Conservation (phyloP, 2,888 invertebrate genomes). For the Horisme vitalbata region DNA sequence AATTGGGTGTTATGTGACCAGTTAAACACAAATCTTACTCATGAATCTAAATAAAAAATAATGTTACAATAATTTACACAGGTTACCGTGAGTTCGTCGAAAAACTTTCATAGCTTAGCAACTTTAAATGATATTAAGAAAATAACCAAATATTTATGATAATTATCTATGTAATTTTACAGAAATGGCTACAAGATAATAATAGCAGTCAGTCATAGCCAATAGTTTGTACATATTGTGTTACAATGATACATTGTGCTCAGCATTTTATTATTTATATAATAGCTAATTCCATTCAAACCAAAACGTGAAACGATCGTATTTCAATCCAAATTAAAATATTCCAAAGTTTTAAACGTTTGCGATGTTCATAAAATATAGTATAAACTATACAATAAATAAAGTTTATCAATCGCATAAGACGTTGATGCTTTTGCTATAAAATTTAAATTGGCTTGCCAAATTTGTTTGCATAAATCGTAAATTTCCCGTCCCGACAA, state of each 20-base stretch:
- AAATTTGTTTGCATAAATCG: constrained; percentile 24
- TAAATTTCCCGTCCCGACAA: constrained; percentile 29
- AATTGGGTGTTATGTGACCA: constrained; percentile 64
- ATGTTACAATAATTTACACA: constrained; percentile 36
- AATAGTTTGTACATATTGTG: no score
- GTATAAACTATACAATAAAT: constrained; percentile 3
- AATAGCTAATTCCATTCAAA: no score
- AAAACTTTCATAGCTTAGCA: no score
- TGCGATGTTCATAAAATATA: background rate
- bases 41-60: constrained; percentile 56
- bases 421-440: constrained; percentile 33
- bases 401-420: constrained; percentile 1
- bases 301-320: background rate
- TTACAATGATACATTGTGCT: no score
- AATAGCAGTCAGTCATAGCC: no score
- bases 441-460: constrained; percentile 16
- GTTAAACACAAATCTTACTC: constrained; percentile 50
- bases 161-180: no score
- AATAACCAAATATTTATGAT: no score
- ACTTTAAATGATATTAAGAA: no score
- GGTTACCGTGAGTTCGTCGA: constrained; percentile 11
- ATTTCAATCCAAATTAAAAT: background rate
- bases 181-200: no score
- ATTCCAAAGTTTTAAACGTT: background rate
- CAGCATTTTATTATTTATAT: no score